These are phyloP conservation scores for Lytechinus variegatus DNA, from an alignment of 35 echinoderm and acorn worm species.

Conservation along the genomic window DNA sequence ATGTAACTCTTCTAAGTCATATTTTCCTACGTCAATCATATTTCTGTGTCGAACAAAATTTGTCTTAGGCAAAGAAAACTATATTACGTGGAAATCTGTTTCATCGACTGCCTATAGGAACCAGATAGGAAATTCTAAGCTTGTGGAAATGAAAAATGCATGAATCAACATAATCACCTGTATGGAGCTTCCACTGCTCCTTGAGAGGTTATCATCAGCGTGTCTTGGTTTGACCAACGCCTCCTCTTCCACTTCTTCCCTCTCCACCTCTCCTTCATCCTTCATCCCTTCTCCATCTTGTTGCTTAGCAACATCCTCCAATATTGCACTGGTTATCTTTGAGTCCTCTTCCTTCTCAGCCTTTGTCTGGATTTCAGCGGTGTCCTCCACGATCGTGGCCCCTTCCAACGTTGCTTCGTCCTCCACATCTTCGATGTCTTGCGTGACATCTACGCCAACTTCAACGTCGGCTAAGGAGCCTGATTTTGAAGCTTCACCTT, in stretches of 20 bases:
- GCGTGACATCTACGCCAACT: neutral
- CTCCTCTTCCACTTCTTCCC: slow-evolving; percentile 26
- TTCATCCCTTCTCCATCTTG: neutral
- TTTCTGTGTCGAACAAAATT: too few relatives aligned
- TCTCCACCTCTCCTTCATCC: neutral
- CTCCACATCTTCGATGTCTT: neutral
- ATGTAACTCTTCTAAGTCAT: too few relatives aligned
- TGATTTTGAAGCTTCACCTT: neutral
- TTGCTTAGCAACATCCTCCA: slow-evolving; percentile 14
- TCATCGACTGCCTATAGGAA: too few relatives aligned
- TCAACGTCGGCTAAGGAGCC: neutral
- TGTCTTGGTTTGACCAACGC: neutral
- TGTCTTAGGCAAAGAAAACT: too few relatives aligned
- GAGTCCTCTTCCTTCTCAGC: neutral
- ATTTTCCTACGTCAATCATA: too few relatives aligned
- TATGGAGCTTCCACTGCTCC: slow-evolving; percentile 89
- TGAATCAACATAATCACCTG: slow-evolving; percentile 41
- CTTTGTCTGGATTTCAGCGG: neutral
- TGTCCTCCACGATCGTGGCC: neutral
- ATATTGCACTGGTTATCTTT: neutral
- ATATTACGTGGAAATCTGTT: too few relatives aligned
- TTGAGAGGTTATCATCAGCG: slow-evolving; percentile 67
- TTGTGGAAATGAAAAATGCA: too few relatives aligned
- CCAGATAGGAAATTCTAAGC: too few relatives aligned
- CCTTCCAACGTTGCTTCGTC: neutral